phyloP scores from a whole-genome alignment of 2,113 vertebrate genomes.

The Vimba vimba region DNA sequence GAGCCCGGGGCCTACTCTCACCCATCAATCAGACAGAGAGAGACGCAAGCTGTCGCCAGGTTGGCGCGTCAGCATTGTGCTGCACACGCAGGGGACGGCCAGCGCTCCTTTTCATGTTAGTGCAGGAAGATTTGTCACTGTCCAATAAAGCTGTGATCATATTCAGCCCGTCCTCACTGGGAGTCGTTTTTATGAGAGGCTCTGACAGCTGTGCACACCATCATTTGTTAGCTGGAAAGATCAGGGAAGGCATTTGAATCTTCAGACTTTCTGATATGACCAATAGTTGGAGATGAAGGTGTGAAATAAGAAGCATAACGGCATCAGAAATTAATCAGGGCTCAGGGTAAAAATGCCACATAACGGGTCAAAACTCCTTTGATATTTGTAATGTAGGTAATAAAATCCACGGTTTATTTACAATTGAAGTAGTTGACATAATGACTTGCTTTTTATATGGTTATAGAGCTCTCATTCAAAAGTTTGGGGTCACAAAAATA shows the following conservation, averaged over 20 bases:
- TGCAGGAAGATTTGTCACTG: slow-evolving; percentile 72
- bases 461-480: too few species aligned
- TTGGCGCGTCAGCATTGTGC: slow-evolving; percentile 77
- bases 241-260: background rate
- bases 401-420: background rate
- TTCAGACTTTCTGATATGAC: background rate
- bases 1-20: slow-evolving; percentile 44
- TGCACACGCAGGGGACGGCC: slow-evolving; percentile 67
- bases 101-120: slow-evolving; percentile 66
- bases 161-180: slow-evolving; percentile 39
- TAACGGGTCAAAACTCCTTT: background rate
- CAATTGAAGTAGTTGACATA: too few species aligned
- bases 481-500: background rate
- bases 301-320: background rate
- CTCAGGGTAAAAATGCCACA: background rate
- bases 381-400: background rate
- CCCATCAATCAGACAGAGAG: slow-evolving; percentile 57
- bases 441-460: too few species aligned
- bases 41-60: slow-evolving; percentile 75
- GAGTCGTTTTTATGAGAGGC: slow-evolving; percentile 56
- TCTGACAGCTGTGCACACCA: slow-evolving; percentile 49
- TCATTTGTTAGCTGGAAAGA: slow-evolving; percentile 46
- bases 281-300: background rate
- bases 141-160: slow-evolving; percentile 67
- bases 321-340: background rate